phyloP scores from a whole-genome alignment of 2,797 vertebrate genomes.

The Zalophus californianus region DNA sequence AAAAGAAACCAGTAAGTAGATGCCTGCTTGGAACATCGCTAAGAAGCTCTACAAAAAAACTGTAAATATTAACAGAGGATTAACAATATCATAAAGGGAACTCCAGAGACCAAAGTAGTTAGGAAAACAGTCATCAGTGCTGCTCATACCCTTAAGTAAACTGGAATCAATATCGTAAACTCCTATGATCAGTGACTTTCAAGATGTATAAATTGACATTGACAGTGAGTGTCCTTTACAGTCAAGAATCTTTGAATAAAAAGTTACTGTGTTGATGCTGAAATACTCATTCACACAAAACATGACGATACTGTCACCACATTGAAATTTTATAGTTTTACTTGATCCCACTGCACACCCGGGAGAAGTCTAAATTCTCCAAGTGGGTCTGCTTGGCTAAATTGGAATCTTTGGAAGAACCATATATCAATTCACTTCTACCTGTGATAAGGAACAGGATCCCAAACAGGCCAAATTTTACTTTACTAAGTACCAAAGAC shows the following conservation, averaged over 20 bases:
- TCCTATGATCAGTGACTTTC: not conserved
- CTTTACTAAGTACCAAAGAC: not conserved
- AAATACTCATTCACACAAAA: slow-evolving; percentile 42
- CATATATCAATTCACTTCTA: not conserved
- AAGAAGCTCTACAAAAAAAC: not conserved
- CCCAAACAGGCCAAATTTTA: not conserved
- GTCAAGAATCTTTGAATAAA: slow-evolving; percentile 8
- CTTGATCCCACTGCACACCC: not conserved
- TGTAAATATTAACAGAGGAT: not conserved
- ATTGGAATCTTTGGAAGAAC: not conserved
- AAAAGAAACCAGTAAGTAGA: slow-evolving; percentile 28
- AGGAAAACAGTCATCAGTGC: not conserved
- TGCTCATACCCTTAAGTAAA: slow-evolving; percentile 13
- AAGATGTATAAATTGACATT: not conserved
- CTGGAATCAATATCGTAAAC: not conserved
- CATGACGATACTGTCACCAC: not conserved
- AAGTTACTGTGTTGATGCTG: not conserved
- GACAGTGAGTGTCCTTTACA: not conserved
- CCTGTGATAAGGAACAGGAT: not conserved
- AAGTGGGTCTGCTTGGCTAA: not conserved
- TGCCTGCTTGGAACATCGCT: not conserved
- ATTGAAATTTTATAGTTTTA: not conserved
- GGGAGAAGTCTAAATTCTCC: not conserved
- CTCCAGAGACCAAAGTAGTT: not conserved
- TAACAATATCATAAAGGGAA: not conserved